Evolutionary conservation across 2,113 vertebrate genomes (phyloP).

Genomic region (Cebidichthys violaceus): DNA sequence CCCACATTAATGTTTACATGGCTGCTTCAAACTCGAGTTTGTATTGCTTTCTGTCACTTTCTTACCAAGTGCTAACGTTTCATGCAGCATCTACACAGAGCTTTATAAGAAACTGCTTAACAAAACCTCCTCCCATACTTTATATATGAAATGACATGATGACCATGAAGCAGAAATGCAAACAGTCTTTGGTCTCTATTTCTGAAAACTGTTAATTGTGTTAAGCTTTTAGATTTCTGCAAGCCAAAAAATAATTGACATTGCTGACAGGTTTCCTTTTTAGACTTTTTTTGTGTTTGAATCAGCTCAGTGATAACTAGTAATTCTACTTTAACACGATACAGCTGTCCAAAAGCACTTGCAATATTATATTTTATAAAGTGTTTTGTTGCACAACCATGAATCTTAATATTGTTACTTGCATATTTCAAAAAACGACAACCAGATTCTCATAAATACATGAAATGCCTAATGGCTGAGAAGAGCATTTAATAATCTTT

Average conservation of each 20-base stretch:
- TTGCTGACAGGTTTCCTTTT: neutral
- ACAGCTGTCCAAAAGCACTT: neutral
- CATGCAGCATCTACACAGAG: conserved; percentile 19
- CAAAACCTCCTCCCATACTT: conserved; percentile 39
- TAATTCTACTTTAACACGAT: neutral
- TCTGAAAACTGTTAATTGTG: neutral
- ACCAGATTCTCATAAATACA: neutral
- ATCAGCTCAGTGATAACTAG: neutral
- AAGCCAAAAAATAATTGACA: neutral
- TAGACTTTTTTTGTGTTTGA: neutral
- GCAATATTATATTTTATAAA: neutral
- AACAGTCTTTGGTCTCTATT: neutral
- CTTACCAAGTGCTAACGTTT: conserved; percentile 42
- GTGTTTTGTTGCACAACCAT: neutral
- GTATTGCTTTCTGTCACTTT: conserved; percentile 56
- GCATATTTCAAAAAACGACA: neutral
- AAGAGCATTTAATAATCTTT: neutral
- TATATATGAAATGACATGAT: conserved; percentile 75
- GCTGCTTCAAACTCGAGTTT: conserved; percentile 80
- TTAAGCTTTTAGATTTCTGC: neutral
- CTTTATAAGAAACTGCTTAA: conserved; percentile 23
- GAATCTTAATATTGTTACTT: neutral
- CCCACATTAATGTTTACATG: conserved; percentile 46
- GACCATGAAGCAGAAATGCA: conserved; percentile 18
- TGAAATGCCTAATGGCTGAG: neutral